Evolutionary conservation across 1,140 invertebrate genomes (phyloP).

Genomic region (Drosophila bipectinata): DNA sequence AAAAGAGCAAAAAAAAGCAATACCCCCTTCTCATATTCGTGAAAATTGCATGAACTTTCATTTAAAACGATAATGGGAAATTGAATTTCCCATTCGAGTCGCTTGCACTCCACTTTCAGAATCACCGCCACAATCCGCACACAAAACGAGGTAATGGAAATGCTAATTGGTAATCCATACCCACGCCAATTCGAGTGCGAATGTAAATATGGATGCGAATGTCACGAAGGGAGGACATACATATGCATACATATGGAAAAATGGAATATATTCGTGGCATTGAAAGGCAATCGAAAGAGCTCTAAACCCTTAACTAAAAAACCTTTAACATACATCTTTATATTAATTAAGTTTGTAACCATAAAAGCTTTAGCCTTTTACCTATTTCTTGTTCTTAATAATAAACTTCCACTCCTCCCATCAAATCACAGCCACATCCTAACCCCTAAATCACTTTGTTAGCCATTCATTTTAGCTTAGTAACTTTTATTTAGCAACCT

Average conservation of each 20-base stretch:
- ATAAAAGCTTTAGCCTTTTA: too few relatives aligned
- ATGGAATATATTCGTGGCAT: not conserved
- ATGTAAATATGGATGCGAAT: constrained; percentile 1
- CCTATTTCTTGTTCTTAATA: too few relatives aligned
- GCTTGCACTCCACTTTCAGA: not conserved
- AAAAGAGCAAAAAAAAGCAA: not conserved
- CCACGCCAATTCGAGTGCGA: constrained; percentile 11
- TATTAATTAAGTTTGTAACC: too few relatives aligned
- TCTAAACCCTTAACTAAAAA: too few relatives aligned
- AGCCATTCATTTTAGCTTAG: not conserved
- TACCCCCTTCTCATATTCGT: constrained; percentile 7
- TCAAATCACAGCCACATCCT: not conserved
- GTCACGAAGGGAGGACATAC: not conserved
- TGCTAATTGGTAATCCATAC: constrained; percentile 68
- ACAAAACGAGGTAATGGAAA: constrained; percentile 55
- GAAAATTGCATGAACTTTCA: constrained; percentile 65
- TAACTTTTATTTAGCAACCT: constrained; percentile 17
- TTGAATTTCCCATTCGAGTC: constrained; percentile 60
- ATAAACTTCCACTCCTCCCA: not conserved
- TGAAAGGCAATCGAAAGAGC: too few relatives aligned
- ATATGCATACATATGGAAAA: too few relatives aligned
- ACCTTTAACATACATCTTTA: too few relatives aligned
- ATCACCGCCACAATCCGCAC: constrained; percentile 28
- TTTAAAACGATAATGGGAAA: constrained; percentile 66
- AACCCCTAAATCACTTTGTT: not conserved